Conservation (phyloP, 2,888 invertebrate genomes). For the Eupithecia pulchellata region DNA sequence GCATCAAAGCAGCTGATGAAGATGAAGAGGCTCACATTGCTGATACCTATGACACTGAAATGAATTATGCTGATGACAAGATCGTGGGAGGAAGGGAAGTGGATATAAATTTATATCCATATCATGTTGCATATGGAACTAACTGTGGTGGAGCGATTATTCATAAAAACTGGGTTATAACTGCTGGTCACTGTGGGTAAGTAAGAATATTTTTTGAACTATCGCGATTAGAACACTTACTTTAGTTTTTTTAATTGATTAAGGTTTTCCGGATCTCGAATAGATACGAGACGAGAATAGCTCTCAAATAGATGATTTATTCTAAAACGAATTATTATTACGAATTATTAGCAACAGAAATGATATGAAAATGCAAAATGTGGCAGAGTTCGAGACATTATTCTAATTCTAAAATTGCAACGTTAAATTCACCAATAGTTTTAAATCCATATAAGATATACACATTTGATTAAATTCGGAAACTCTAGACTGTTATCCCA, state of each 20-base stretch:
- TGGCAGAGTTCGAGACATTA: neutral
- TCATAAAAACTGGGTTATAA: slow-evolving; percentile 70
- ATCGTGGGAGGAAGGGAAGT: slow-evolving; percentile 77
- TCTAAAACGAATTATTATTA: neutral
- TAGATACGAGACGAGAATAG: neutral
- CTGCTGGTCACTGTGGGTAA: slow-evolving; percentile 82
- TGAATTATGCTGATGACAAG: slow-evolving; percentile 63
- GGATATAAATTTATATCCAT: slow-evolving; percentile 76
- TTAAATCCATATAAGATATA: neutral
- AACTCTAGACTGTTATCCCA: neutral
- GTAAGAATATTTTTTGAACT: slow-evolving; percentile 35
- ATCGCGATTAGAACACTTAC: neutral
- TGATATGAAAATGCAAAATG: neutral
- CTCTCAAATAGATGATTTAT: neutral
- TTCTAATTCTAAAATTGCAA: neutral
- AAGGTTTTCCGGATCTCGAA: too few relatives aligned
- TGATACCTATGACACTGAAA: slow-evolving; percentile 42
- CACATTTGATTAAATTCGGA: too few relatives aligned
- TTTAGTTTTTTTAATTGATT: too few relatives aligned
- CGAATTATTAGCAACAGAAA: too few relatives aligned
- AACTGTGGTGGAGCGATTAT: slow-evolving; percentile 80
- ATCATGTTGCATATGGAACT: slow-evolving; percentile 74
- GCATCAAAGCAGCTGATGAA: slow-evolving; percentile 2
- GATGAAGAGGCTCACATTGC: slow-evolving; percentile 26
- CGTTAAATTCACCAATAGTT: neutral